These are phyloP conservation scores for Acanthosepion lycidas DNA, from an alignment of 2,888 invertebrate species.

Conservation along the genomic window DNA sequence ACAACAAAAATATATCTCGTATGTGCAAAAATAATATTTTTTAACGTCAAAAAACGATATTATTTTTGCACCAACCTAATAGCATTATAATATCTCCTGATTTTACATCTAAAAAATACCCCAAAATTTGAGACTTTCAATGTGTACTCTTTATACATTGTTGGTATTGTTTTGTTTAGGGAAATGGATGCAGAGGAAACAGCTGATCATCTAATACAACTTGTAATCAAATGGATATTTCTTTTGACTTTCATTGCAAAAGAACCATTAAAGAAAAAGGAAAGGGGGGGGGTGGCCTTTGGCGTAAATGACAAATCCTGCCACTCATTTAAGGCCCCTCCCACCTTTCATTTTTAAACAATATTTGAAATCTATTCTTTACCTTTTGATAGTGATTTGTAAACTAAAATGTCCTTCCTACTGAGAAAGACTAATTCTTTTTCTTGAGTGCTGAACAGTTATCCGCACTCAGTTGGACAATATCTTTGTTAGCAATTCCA, in stretches of 20 bases:
- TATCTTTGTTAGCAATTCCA: too few relatives aligned
- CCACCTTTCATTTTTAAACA: not conserved
- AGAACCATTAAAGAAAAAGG: not conserved
- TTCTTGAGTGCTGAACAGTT: too few relatives aligned
- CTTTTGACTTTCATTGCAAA: not conserved
- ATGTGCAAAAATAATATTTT: too few relatives aligned
- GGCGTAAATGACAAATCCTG: not conserved
- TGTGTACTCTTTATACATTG: not conserved
- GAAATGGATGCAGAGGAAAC: not conserved
- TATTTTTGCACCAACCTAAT: too few relatives aligned
- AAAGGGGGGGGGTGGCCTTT: not conserved
- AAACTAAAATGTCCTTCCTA: not conserved
- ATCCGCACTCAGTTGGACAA: too few relatives aligned
- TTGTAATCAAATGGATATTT: not conserved
- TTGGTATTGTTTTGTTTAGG: not conserved
- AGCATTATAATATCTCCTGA: too few relatives aligned
- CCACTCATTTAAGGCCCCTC: not conserved
- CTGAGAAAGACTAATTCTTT: too few relatives aligned
- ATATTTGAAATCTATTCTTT: not conserved
- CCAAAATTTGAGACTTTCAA: not conserved
- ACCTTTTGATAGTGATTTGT: not conserved
- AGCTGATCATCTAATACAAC: not conserved
- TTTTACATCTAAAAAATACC: not conserved
- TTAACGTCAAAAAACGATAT: too few relatives aligned
- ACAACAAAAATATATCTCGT: too few relatives aligned